Evolutionary conservation across 2,113 vertebrate genomes (phyloP).

Genomic region (Setophaga petechia): DNA sequence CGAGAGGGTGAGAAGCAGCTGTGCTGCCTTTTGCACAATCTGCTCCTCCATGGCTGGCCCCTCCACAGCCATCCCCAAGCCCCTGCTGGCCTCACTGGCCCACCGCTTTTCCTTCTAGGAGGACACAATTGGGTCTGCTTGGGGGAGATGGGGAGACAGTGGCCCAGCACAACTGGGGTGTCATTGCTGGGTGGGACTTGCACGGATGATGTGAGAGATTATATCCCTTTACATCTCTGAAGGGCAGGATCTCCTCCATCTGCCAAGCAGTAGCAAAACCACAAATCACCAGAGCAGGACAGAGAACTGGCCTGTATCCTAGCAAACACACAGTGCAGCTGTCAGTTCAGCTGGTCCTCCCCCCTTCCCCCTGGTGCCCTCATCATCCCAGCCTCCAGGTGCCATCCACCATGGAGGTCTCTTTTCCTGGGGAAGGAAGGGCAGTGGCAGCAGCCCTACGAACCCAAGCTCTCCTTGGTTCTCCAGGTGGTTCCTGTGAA

Average conservation of each 20-base stretch:
- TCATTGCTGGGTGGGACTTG: not conserved
- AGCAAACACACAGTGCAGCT: not conserved
- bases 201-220: accelerated
- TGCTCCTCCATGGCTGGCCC: not conserved
- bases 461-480: not conserved
- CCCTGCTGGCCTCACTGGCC: not conserved
- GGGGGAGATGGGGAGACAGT: not conserved
- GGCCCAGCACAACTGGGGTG: not conserved
- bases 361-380: not conserved
- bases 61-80: not conserved
- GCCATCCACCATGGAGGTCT: not conserved
- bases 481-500: conserved; percentile 49
- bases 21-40: not conserved
- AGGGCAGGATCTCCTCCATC: not conserved
- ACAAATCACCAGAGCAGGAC: not conserved
- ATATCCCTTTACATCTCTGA: not conserved
- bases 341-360: not conserved
- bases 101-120: not conserved
- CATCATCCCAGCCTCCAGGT: not conserved
- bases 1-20: conserved; percentile 57
- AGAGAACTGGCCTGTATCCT: not conserved
- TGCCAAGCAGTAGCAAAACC: not conserved
- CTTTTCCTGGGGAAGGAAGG: not conserved
- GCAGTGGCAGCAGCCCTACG: too few relatives aligned
- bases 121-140: not conserved